Conservation (phyloP, 92 coral and sea anemone genomes). For the Umimayanthus chanpuru region DNA sequence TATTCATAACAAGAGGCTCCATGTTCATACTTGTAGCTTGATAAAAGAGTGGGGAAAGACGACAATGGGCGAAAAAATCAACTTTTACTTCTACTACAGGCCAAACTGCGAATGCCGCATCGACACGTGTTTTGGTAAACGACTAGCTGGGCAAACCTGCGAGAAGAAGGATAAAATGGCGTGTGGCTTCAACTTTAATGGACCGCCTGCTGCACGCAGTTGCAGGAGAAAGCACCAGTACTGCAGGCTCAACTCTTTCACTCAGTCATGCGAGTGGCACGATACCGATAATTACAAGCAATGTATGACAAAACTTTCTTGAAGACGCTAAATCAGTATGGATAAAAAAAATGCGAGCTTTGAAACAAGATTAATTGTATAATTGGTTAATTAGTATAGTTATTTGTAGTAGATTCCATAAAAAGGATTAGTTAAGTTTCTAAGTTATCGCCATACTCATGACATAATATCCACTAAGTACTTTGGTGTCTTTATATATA, state of each 20-base stretch:
- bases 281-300: background rate
- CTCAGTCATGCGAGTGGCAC: slow-evolving; percentile 27
- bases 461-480: too few relatives aligned
- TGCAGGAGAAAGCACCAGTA: slow-evolving; percentile 24
- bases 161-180: slow-evolving; percentile 4
- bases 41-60: background rate
- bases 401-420: too few relatives aligned
- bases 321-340: background rate
- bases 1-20: background rate
- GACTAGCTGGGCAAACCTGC: background rate
- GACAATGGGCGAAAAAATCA: background rate
- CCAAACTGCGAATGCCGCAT: slow-evolving; percentile 14
- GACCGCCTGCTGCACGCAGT: background rate
- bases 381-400: too few relatives aligned
- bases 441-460: too few relatives aligned
- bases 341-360: background rate
- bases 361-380: too few relatives aligned
- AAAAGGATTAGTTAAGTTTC: too few relatives aligned
- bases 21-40: background rate
- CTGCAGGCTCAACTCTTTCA: background rate
- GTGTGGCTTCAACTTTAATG: slow-evolving; percentile 20
- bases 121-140: slow-evolving; percentile 11
- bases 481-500: too few relatives aligned
- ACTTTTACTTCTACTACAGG: background rate
- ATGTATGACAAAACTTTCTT: slow-evolving; percentile 11